These are phyloP conservation scores for Mellilla xanthometata DNA, from an alignment of 2,888 invertebrate species.

Conservation along the genomic window DNA sequence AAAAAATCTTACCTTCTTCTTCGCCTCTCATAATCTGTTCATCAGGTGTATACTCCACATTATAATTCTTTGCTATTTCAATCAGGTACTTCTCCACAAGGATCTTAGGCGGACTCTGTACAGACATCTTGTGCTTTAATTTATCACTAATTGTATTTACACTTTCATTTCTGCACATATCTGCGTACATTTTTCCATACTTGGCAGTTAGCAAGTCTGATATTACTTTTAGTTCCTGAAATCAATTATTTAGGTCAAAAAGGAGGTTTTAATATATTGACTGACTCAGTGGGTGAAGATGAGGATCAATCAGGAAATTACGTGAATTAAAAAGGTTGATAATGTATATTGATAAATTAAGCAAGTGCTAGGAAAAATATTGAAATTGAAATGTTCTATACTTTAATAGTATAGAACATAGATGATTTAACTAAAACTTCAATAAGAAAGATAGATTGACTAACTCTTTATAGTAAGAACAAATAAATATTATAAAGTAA, in stretches of 20 bases:
- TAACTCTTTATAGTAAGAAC: too few species aligned
- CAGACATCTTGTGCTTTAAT: constrained; percentile 95
- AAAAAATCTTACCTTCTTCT: constrained; percentile 78
- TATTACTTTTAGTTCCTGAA: constrained; percentile 88
- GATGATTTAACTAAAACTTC: too few species aligned
- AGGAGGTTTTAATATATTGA: too few species aligned
- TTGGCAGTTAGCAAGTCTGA: constrained; percentile 94
- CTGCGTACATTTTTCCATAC: constrained; percentile 96
- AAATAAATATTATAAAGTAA: too few species aligned
- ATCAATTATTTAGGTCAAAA: constrained; percentile 20
- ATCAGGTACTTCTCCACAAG: constrained; percentile 96
- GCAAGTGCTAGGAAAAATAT: too few species aligned
- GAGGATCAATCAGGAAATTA: too few species aligned
- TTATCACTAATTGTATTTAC: constrained; percentile 94
- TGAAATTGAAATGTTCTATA: too few species aligned
- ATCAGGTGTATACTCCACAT: constrained; percentile 97
- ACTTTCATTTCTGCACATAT: constrained; percentile 92
- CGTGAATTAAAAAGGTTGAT: too few species aligned
- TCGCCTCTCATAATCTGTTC: constrained; percentile 93
- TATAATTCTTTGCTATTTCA: constrained; percentile 98
- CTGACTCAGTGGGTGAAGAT: too few species aligned
- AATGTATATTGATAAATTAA: too few species aligned
- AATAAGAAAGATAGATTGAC: too few species aligned
- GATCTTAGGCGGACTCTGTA: constrained; percentile 97
- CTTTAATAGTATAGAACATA: too few species aligned